These are phyloP conservation scores for Microcebus murinus DNA, from an alignment of 2,113 vertebrate species.

Conservation along the genomic window DNA sequence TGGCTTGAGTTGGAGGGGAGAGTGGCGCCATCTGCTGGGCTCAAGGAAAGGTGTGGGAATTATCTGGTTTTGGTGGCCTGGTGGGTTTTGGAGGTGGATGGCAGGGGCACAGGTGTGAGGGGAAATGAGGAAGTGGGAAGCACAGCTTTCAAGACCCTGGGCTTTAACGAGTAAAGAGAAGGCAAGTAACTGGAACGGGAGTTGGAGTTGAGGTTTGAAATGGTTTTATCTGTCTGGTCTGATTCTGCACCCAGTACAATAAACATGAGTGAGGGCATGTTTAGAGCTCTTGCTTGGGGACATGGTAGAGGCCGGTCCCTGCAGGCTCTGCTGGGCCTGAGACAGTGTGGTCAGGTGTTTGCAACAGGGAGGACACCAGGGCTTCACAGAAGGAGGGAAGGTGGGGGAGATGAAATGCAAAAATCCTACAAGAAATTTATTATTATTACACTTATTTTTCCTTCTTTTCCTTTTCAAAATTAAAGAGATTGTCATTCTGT, in stretches of 20 bases:
- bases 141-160: neutral
- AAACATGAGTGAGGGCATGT: fast-evolving
- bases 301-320: fast-evolving
- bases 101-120: neutral
- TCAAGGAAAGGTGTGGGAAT: neutral
- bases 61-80: neutral
- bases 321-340: neutral
- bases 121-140: neutral
- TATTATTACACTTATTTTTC: neutral
- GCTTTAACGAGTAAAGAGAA: neutral
- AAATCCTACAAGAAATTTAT: neutral
- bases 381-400: neutral
- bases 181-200: neutral
- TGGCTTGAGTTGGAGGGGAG: neutral
- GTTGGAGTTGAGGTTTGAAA: neutral
- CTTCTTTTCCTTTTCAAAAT: neutral
- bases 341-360: neutral
- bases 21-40: neutral
- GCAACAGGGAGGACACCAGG: neutral
- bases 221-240: neutral
- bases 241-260: neutral
- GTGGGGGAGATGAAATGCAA: neutral
- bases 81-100: fast-evolving
- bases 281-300: neutral
- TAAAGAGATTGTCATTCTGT: neutral